These are phyloP conservation scores for Sebastes kiyomatsui DNA, from an alignment of 2,797 vertebrate genomes.

Conservation along the genomic window DNA sequence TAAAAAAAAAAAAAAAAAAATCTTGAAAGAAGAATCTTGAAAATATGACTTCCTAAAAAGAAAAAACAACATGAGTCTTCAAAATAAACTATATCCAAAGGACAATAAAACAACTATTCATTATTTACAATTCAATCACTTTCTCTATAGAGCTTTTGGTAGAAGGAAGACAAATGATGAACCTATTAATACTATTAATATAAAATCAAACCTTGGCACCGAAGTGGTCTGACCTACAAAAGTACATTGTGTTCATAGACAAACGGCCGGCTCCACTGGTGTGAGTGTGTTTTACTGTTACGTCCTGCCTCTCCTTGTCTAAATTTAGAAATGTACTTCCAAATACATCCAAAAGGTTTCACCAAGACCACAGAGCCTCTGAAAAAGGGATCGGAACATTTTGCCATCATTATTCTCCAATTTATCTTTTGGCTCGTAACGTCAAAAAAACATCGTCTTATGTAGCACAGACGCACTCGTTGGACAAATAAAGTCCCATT, in stretches of 20 bases:
- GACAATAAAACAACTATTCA: background rate
- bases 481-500: conserved; percentile 40
- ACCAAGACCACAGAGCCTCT: background rate
- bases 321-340: conserved; percentile 16
- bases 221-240: background rate
- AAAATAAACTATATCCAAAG: background rate
- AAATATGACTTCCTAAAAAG: background rate
- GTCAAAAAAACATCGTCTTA: background rate
- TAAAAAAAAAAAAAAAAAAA: background rate
- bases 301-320: background rate
- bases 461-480: conserved; percentile 6
- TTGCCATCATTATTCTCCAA: too few relatives aligned
- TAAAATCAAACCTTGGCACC: background rate
- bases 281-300: background rate
- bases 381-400: background rate
- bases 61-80: background rate
- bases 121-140: background rate
- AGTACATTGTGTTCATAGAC: background rate
- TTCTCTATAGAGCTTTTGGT: background rate
- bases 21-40: background rate
- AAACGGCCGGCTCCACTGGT: background rate
- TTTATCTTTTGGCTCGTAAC: background rate
- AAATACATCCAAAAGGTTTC: conserved; percentile 3
- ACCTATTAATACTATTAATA: background rate
- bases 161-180: background rate